Evolutionary conservation across 2,113 vertebrate genomes (phyloP).

Genomic region (Prochilodus magdalenae): DNA sequence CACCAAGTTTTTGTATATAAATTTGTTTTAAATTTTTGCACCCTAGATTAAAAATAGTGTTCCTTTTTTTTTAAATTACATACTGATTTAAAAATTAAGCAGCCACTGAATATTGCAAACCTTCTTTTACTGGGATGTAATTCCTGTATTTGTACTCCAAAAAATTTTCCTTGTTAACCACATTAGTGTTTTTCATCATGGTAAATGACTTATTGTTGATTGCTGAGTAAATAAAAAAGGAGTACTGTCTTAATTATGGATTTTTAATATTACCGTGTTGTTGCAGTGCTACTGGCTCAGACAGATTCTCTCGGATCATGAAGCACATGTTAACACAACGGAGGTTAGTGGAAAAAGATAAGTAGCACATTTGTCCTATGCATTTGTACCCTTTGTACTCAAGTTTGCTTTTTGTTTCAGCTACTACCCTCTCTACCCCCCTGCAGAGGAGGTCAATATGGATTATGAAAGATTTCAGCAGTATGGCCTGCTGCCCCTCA

Average conservation of each 20-base stretch:
- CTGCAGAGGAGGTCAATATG: constrained; percentile 86
- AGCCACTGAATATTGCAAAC: not conserved
- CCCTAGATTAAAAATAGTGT: too few species aligned
- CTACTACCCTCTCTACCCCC: constrained; percentile 91
- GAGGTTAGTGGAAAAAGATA: constrained; percentile 74
- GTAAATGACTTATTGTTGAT: too few species aligned
- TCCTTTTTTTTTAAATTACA: too few species aligned
- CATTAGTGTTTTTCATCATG: too few species aligned
- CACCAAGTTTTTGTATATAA: too few species aligned
- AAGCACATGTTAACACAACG: constrained; percentile 90
- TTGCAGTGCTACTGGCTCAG: constrained; percentile 72
- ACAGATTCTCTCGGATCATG: constrained; percentile 88
- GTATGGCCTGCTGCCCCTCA: constrained; percentile 77
- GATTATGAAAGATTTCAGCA: constrained; percentile 84
- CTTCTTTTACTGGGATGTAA: not conserved
- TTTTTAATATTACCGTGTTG: not conserved
- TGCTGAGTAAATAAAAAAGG: too few species aligned
- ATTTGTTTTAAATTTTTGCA: too few species aligned
- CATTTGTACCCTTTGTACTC: not conserved
- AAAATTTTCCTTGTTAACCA: not conserved
- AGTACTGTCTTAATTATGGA: too few species aligned
- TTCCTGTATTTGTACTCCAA: not conserved
- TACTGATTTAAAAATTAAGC: too few species aligned
- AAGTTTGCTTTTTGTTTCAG: constrained; percentile 65
- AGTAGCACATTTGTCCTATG: not conserved